phyloP scores from a whole-genome alignment of 2,888 invertebrate species.

The Agrochola lota region DNA sequence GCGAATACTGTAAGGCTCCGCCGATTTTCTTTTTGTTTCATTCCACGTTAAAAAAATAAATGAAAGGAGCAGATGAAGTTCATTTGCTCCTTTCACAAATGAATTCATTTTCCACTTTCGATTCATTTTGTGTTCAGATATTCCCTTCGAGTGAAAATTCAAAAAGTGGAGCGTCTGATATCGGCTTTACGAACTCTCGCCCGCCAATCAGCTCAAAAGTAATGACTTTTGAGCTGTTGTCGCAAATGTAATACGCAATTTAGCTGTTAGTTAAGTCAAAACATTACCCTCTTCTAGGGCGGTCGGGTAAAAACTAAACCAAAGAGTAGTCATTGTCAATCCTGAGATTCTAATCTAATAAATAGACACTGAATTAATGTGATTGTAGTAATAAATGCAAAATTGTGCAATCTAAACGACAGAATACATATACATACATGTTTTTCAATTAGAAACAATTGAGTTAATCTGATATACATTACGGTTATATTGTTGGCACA shows the following conservation, averaged over 20 bases:
- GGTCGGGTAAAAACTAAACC: constrained; percentile 1
- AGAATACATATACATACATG: constrained; percentile 5
- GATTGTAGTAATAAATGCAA: constrained; percentile 21
- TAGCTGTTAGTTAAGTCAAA: neutral
- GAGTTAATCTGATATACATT: constrained; percentile 9
- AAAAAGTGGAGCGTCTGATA: neutral
- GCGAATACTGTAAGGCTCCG: no score
- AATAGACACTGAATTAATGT: constrained; percentile 39
- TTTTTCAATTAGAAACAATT: neutral
- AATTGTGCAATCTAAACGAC: constrained; percentile 25
- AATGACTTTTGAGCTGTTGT: neutral
- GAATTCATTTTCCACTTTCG: neutral
- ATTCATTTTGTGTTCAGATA: neutral
- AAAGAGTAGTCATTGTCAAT: constrained; percentile 35
- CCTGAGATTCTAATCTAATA: constrained; percentile 33
- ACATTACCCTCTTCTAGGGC: neutral
- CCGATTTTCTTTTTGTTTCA: neutral
- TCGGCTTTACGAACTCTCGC: neutral
- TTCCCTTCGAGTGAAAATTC: neutral
- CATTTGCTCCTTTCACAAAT: neutral
- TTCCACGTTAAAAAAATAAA: neutral
- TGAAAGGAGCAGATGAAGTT: neutral
- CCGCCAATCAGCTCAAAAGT: no score
- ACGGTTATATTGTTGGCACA: constrained; percentile 41
- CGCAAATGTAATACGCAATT: neutral